Percentiles rank a stretch among this genome's conserved stretches.
Evolutionary conservation across 1,140 invertebrate species (phyloP).

Genomic region (Drosophila tsacasi): DNA sequence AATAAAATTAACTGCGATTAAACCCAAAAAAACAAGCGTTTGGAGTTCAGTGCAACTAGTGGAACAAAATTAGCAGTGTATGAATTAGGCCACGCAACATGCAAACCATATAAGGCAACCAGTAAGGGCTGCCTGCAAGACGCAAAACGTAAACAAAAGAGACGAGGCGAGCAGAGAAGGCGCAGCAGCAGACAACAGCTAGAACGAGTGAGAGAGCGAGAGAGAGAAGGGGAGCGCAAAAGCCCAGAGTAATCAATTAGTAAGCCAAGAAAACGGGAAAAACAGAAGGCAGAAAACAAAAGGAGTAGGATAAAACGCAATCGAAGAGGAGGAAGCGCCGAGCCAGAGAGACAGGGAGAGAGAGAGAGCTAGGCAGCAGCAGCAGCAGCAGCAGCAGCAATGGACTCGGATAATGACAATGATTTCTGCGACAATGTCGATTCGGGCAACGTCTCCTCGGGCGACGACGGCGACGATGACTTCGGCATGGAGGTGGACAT

Average conservation of each 20-base stretch:
- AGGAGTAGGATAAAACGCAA: conserved; percentile 15
- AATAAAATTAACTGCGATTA: conserved; percentile 8
- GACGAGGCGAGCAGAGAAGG: conserved; percentile 19
- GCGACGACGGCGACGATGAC: conserved; percentile 93
- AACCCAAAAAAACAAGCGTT: conserved; percentile 2
- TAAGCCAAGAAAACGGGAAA: conserved; percentile 23
- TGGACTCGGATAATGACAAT: conserved; percentile 94
- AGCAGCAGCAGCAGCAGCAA: conserved; percentile 73
- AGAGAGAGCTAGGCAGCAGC: conserved; percentile 1
- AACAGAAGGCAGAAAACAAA: conserved; percentile 25
- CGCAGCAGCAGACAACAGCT: conserved; percentile 13
- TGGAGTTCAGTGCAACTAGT: conserved; percentile 6
- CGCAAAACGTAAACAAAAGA: conserved; percentile 49
- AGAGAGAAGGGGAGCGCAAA: background rate
- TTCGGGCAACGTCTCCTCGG: conserved; percentile 95
- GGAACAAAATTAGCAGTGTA: conserved; percentile 1
- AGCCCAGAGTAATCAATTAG: conserved; percentile 25
- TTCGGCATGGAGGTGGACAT: conserved; percentile 96
- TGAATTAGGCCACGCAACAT: background rate
- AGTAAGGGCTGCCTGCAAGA: conserved; percentile 14
- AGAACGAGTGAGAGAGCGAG: background rate
- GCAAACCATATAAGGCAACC: background rate
- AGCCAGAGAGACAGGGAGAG: background rate
- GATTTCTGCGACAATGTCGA: conserved; percentile 95
- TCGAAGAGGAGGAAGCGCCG: conserved; percentile 10